Evolutionary conservation across 2,797 vertebrate species (phyloP).

Genomic region (Spatula versicolor): DNA sequence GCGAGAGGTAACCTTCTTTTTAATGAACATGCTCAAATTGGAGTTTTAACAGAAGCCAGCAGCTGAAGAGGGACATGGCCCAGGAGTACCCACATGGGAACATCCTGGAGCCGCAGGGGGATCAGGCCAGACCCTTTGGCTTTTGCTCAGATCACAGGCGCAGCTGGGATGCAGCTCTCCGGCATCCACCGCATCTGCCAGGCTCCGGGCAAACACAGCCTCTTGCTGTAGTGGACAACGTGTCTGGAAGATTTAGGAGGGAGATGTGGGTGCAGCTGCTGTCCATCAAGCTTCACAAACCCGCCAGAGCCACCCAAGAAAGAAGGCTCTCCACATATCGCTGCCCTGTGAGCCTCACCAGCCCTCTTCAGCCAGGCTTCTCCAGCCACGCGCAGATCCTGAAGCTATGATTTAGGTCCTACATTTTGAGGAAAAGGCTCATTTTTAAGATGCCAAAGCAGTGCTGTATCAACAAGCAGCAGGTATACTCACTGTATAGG

Average conservation of each 20-base stretch:
- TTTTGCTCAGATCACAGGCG: not conserved
- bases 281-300: not conserved
- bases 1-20: not conserved
- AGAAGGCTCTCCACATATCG: not conserved
- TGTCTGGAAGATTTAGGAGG: not conserved
- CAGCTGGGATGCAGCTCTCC: not conserved
- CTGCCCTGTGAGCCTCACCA: not conserved
- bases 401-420: not conserved
- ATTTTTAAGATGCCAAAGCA: not conserved
- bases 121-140: not conserved
- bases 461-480: not conserved
- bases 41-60: not conserved
- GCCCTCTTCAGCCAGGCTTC: not conserved
- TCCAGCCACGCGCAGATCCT: accelerated
- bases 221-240: not conserved
- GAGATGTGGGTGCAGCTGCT: not conserved
- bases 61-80: not conserved
- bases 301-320: not conserved
- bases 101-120: not conserved
- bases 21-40: not conserved
- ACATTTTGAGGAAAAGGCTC: not conserved
- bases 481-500: not conserved
- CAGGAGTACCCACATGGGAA: not conserved
- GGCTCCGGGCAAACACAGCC: not conserved
- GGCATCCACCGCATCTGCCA: not conserved